phyloP scores from a whole-genome alignment of 2,888 invertebrate genomes.

The Mythimna vitellina region DNA sequence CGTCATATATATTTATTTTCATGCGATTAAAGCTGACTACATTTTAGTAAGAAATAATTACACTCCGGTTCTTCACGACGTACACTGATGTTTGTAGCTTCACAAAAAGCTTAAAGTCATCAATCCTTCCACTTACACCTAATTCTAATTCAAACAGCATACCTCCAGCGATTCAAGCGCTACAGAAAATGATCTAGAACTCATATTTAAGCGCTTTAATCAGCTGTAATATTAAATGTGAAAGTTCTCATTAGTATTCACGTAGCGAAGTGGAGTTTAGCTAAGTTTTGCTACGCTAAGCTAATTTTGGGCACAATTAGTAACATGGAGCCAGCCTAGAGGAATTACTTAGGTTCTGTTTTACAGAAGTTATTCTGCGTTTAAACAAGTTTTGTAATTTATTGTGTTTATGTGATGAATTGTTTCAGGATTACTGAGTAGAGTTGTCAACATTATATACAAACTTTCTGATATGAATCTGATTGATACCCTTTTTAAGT shows the following conservation, averaged over 20 bases:
- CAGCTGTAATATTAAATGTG: conserved; percentile 51
- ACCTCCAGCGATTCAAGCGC: conserved; percentile 12
- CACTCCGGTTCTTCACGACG: no score
- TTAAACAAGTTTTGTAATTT: conserved; percentile 15
- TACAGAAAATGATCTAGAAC: conserved; percentile 21
- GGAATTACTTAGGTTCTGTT: conserved; percentile 26
- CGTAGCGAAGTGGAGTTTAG: conserved; percentile 43
- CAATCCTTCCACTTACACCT: not conserved
- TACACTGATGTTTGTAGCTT: no score
- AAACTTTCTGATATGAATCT: no score
- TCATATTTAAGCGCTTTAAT: conserved; percentile 34
- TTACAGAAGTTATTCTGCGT: conserved; percentile 27
- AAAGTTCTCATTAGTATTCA: conserved; percentile 52
- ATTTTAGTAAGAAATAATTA: no score
- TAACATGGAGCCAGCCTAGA: conserved; percentile 21
- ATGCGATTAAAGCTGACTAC: no score
- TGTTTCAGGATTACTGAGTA: no score
- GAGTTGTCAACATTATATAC: no score
- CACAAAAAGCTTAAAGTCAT: not conserved
- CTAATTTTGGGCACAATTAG: conserved; percentile 55
- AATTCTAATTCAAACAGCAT: conserved; percentile 35
- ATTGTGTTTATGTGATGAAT: not conserved
- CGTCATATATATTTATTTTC: no score
- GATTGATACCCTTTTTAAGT: no score
- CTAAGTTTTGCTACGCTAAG: conserved; percentile 39